Conservation (phyloP, 2,797 vertebrate genomes). For the Acrossocheilus wenchowensis region DNA sequence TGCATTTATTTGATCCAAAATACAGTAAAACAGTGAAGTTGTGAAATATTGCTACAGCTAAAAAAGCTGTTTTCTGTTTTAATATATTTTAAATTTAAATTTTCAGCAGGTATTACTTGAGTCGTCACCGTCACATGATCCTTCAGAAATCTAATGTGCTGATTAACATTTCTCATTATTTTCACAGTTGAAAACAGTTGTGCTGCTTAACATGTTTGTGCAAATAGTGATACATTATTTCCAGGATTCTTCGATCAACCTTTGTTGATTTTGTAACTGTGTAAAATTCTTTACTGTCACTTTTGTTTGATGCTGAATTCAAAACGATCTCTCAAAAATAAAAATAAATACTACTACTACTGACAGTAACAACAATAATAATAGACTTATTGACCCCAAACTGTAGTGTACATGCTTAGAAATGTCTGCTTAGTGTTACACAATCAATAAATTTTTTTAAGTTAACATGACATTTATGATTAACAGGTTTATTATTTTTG, state of each 20-base stretch:
- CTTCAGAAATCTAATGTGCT: not conserved
- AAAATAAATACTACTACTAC: too few species aligned
- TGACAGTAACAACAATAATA: too few species aligned
- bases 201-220: not conserved
- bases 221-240: not conserved
- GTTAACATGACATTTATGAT: too few species aligned
- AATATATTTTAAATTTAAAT: not conserved
- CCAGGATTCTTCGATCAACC: not conserved
- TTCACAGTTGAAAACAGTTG: not conserved
- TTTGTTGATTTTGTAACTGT: not conserved
- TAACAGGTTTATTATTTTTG: too few species aligned
- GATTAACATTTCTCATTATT: not conserved
- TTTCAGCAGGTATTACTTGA: not conserved
- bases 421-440: not conserved
- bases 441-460: not conserved
- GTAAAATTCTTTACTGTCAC: not conserved
- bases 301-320: not conserved
- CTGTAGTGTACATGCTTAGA: not conserved
- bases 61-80: not conserved
- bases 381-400: not conserved
- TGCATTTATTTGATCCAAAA: too few species aligned
- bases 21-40: not conserved
- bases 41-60: too few species aligned
- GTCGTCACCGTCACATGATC: not conserved
- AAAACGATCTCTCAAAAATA: not conserved